Evolutionary conservation across 2,113 vertebrate genomes (phyloP), one percentile per base, ranked within the genome.

Genomic region (Lasiurus cinereus): DNA sequence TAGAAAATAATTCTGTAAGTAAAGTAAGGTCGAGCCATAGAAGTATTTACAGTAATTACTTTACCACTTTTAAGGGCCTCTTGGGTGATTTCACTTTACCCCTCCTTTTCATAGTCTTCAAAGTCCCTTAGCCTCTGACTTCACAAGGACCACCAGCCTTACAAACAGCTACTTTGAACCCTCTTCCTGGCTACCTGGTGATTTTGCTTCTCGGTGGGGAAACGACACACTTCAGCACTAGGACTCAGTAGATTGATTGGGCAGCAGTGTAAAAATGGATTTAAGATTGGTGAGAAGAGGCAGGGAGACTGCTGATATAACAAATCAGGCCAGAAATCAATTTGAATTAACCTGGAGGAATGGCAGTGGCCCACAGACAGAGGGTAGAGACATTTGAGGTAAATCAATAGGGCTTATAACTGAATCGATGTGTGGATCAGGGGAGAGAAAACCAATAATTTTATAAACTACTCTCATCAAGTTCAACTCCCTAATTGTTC

Each of bases 271-370:
- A 76, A 83, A 90, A 56, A 76, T 86, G 39, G n/a, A 66, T 64
- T 50, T 90, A n/a, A 86, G 50, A 2, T 46, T 91, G 73, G 48
- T 33, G 50, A 80, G 39, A 95, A 93, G 78, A 91, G 50, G 64
- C 27, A 43, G 56, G 29, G 22, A 92, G 52, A 36, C 24, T 80
- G 16, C 27, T 87, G 59, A 84, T 79, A 18, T 9, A 83, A 67
- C 82, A 67, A 70, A 39, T 27, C 69, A 89, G 69, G 31, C 36
- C 46, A 56, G 18, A 83, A 50, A 83, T 77, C 54, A 76, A 66
- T 31, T 94, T 50, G 66, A 36, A 66, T 90, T 94, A 82, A 83
- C 87, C 64, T 86, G 29, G 69, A 91, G 4, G 56, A 18, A 27
- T 92, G 76, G 29, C n/a, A 36, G 11, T 52, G 7, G 43, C 36